Base-by-base conservation (phyloP, 2,113 vertebrate genomes). In the Alces alces region DNA sequence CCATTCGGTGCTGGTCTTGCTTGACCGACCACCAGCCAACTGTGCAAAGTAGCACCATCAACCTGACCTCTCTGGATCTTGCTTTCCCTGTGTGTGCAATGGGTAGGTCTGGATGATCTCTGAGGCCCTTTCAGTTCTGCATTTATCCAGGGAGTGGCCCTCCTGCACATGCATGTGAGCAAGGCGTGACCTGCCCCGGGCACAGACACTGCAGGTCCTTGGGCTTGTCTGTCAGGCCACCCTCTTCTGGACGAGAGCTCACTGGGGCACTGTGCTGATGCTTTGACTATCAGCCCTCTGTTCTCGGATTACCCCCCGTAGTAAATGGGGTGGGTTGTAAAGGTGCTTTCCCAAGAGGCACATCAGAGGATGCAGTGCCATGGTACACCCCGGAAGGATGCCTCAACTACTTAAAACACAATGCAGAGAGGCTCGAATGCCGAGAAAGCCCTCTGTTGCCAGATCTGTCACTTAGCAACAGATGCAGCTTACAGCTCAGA, bases 391-490 rank as follows among this genome's bases (percentile, higher is more conserved):
- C 33, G 88, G 43, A 85, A 97, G 86, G 95, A 85, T 10, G 92
- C 80, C 76, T 97, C 87, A 76, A 52, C 96, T 60, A 21, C 96
- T 80, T 50, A 76, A 43, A 64, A 89, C 83, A 60, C 70, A 57
- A 27, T 1, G 33, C 89, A 45, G 47, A 89, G 78, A 93, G 95
- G 79, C 39, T 36, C 2, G 0, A 54, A 52, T 3, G 55, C 86
- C 0, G 3, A 94, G 86, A 57, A 14, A 76, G 96, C 52, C 82
- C 86, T 43, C 3, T 1, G 70, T 85, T 85, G 90, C 91, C 96
- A 94, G 90, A 90, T 70, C 86, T n/a, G 95, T 98, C 96, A 97
- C 98, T 98, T 98, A 98, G 98, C 98, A 98, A 98, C 98, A 33
- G 47, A 54, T 7, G 84, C 33, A 19, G 95, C 89, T 85, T 36